A percentile compares a stretch with the other conserved stretches of the same genome.
Evolutionary conservation across 2,797 vertebrate genomes (phyloP).

Genomic region (Sandelia bainsii): DNA sequence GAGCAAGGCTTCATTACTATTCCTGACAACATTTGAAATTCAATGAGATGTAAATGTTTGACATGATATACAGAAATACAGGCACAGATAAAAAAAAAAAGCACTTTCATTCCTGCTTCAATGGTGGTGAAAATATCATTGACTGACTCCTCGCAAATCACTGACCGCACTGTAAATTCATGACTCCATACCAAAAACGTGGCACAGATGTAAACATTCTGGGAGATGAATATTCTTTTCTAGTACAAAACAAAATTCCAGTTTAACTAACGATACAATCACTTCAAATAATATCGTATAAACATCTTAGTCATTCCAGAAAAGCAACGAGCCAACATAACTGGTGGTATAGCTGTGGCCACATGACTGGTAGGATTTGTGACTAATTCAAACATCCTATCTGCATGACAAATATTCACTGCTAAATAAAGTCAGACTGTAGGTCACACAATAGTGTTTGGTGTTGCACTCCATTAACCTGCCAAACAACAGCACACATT

Average conservation of each 20-base stretch:
- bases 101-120: slow-evolving; percentile 79
- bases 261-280: slow-evolving; percentile 13
- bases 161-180: slow-evolving; percentile 64
- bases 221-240: slow-evolving; percentile 51
- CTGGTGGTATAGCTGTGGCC: not conserved
- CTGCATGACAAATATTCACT: slow-evolving; percentile 47
- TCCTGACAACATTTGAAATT: slow-evolving; percentile 88
- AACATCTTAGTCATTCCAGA: not conserved
- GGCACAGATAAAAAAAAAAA: slow-evolving; percentile 75
- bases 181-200: slow-evolving; percentile 62
- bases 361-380: not conserved
- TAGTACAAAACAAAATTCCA: slow-evolving; percentile 22
- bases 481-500: slow-evolving; percentile 65
- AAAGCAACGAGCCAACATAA: slow-evolving; percentile 10
- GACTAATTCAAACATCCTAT: slow-evolving; percentile 29
- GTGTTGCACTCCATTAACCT: slow-evolving; percentile 77
- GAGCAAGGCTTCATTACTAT: slow-evolving; percentile 87
- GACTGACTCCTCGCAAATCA: slow-evolving; percentile 78
- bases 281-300: slow-evolving; percentile 10
- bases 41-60: slow-evolving; percentile 90
- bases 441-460: slow-evolving; percentile 72
- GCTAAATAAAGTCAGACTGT: slow-evolving; percentile 74
- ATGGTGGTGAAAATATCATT: slow-evolving; percentile 85
- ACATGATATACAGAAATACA: slow-evolving; percentile 86
- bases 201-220: slow-evolving; percentile 50